A percentile compares a stretch with the other conserved stretches of the same genome.
Evolutionary conservation across 2,888 invertebrate species (phyloP).

Genomic region (Dryomyza anilis): DNA sequence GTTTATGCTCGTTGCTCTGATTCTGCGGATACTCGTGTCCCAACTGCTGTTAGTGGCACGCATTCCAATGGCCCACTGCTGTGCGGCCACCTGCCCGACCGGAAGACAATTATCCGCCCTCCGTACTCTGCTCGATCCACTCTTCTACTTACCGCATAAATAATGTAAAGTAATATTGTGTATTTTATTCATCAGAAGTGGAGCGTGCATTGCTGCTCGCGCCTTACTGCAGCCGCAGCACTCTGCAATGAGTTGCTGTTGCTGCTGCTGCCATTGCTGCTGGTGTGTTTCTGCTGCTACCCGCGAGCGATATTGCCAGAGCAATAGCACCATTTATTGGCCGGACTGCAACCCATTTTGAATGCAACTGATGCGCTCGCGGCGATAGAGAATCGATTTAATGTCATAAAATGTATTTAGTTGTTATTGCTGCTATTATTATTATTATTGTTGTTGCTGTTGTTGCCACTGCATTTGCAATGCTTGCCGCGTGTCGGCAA

Average conservation of each 20-base stretch:
- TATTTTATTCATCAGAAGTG: constrained; percentile 17
- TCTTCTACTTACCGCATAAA: not conserved
- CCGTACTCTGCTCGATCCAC: not conserved
- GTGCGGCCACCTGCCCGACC: not conserved
- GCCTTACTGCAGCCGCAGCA: not conserved
- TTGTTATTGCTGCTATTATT: too few species aligned
- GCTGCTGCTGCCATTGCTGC: too few species aligned
- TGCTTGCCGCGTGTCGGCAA: too few species aligned
- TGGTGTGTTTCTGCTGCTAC: too few species aligned
- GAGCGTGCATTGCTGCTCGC: not conserved
- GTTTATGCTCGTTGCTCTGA: not conserved
- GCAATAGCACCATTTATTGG: not conserved
- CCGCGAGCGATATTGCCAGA: not conserved
- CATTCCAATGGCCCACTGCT: not conserved
- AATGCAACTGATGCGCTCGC: not conserved
- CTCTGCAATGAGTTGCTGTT: too few species aligned
- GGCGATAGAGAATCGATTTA: not conserved
- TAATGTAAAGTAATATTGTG: constrained; percentile 1
- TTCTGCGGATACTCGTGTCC: not conserved
- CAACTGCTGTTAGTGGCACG: not conserved
- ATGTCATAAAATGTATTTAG: constrained; percentile 13
- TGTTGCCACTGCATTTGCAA: too few species aligned
- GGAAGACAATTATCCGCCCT: not conserved
- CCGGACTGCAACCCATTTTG: not conserved
- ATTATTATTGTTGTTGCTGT: too few species aligned